Evolutionary conservation across 2,888 invertebrate genomes (phyloP).

Genomic region (Rambutsinella grinnellia): DNA sequence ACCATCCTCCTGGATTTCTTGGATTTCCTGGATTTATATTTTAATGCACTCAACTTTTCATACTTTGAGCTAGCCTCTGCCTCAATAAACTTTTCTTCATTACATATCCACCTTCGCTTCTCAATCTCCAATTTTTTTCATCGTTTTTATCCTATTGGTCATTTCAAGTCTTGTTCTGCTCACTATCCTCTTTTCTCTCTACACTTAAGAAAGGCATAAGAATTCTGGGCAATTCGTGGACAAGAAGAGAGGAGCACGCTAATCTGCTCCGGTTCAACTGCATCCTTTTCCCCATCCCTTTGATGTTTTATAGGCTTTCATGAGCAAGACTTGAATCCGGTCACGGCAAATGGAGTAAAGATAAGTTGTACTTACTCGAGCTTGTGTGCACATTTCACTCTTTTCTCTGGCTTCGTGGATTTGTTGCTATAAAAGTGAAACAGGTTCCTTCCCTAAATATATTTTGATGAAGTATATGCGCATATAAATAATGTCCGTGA

Average conservation of each 20-base stretch:
- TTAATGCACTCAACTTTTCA: conserved; percentile 55
- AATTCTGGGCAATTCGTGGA: not conserved
- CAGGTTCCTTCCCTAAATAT: no score
- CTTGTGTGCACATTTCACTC: no score
- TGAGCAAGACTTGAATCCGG: conserved; percentile 47
- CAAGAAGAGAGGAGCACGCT: not conserved
- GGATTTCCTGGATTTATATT: conserved; percentile 54
- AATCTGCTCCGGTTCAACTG: conserved; percentile 29
- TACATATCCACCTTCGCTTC: conserved; percentile 5
- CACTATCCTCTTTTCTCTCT: not conserved
- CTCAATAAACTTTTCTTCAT: conserved; percentile 40
- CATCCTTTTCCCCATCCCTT: conserved; percentile 28
- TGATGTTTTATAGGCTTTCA: conserved; percentile 43
- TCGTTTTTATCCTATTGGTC: conserved; percentile 4
- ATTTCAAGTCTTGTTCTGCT: no score
- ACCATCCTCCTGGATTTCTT: conserved; percentile 51
- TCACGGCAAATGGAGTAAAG: conserved; percentile 53
- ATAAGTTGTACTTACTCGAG: conserved; percentile 27
- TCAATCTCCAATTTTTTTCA: conserved; percentile 1
- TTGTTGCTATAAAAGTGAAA: not conserved
- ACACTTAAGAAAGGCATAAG: not conserved
- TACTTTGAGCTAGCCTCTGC: conserved; percentile 27
- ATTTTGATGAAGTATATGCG: not conserved
- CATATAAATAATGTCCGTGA: conserved; percentile 1
- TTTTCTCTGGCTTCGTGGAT: no score